These are phyloP conservation scores for Philhelius pedissequus DNA, from an alignment of 2,888 invertebrate genomes.

Conservation along the genomic window DNA sequence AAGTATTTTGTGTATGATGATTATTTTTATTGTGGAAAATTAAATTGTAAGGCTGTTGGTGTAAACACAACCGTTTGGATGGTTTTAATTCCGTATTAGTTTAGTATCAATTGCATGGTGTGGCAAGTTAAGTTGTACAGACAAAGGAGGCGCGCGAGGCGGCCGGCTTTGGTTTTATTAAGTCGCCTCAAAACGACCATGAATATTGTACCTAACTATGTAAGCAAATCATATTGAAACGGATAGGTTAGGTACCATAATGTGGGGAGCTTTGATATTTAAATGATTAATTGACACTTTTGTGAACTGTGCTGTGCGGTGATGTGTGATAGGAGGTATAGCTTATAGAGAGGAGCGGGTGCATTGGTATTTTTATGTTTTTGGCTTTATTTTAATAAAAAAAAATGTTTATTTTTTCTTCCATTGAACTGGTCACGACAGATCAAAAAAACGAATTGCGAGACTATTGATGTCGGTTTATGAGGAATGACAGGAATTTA, in stretches of 20 bases:
- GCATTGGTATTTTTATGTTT: conserved; percentile 39
- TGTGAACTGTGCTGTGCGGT: neutral
- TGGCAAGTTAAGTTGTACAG: neutral
- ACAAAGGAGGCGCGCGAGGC: neutral
- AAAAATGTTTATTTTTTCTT: neutral
- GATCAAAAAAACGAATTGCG: conserved; percentile 51
- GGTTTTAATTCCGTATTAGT: conserved; percentile 57
- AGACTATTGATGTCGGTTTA: conserved; percentile 25
- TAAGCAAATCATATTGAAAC: no score
- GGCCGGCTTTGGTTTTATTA: neutral
- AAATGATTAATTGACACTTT: conserved; percentile 58
- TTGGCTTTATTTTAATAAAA: neutral
- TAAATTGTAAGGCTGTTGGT: conserved; percentile 47
- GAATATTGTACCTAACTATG: neutral
- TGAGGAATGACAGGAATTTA: conserved; percentile 53
- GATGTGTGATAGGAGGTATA: neutral
- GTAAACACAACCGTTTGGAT: conserved; percentile 60
- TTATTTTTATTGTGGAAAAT: conserved; percentile 53
- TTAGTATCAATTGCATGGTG: conserved; percentile 46
- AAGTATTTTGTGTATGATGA: conserved; percentile 26
- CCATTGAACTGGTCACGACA: conserved; percentile 60
- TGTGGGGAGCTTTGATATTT: conserved; percentile 41
- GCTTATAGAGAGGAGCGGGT: conserved; percentile 44
- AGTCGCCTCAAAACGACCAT: conserved; percentile 14
- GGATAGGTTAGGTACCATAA: neutral